Percentiles rank a stretch among this genome's conserved stretches.
Evolutionary conservation across 2,113 vertebrate species (phyloP).

Genomic region (Chascanopsetta lugubris): DNA sequence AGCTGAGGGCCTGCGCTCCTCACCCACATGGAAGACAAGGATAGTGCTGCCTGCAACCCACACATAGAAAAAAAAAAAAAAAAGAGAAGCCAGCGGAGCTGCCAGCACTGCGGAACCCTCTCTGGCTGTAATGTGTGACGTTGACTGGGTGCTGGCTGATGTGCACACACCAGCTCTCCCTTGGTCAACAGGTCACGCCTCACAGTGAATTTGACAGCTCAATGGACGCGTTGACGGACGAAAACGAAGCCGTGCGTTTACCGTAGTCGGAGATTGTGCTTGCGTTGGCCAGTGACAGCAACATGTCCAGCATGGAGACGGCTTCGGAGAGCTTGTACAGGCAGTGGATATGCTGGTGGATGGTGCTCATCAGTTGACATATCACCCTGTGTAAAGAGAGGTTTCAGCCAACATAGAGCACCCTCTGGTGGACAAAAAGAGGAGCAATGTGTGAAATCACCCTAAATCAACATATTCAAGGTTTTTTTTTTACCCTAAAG

Average conservation of each 20-base stretch:
- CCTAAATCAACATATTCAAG: too few relatives aligned
- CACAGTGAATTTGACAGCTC: slow-evolving; percentile 27
- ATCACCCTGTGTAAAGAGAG: slow-evolving; percentile 85
- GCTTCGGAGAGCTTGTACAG: slow-evolving; percentile 94
- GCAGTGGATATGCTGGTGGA: slow-evolving; percentile 92
- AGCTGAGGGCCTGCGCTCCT: slow-evolving; percentile 63
- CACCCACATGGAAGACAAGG: slow-evolving; percentile 53
- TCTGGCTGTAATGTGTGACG: slow-evolving; percentile 29
- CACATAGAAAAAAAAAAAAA: slow-evolving; percentile 26
- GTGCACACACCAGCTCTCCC: slow-evolving; percentile 26
- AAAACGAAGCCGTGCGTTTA: slow-evolving; percentile 60
- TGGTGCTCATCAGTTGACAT: slow-evolving; percentile 87
- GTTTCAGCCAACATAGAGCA: slow-evolving; percentile 29
- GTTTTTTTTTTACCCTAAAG: too few relatives aligned
- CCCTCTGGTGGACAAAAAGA: slow-evolving; percentile 53
- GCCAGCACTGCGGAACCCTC: slow-evolving; percentile 19
- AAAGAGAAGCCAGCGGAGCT: slow-evolving; percentile 31
- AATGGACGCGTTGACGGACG: background rate
- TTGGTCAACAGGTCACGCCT: slow-evolving; percentile 32
- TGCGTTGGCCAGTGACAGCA: slow-evolving; percentile 91
- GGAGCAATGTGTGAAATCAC: background rate
- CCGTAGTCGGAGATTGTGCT: slow-evolving; percentile 96
- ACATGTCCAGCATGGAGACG: slow-evolving; percentile 97
- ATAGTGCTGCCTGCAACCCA: slow-evolving; percentile 37
- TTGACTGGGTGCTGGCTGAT: slow-evolving; percentile 8